phyloP scores from a whole-genome alignment of 2,888 invertebrate species.

The Agrotis clavis region DNA sequence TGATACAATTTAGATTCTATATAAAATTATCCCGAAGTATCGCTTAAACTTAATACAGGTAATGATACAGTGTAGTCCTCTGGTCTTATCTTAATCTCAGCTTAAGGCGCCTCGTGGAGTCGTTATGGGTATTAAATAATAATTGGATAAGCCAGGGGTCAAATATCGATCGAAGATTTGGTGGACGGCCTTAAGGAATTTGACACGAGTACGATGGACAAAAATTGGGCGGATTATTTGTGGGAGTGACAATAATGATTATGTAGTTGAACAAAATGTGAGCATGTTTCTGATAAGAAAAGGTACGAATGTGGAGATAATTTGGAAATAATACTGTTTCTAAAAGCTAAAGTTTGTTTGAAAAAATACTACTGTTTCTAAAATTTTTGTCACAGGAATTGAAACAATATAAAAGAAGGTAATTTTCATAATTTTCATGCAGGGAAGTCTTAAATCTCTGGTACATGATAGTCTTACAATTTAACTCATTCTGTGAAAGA shows the following conservation, averaged over 20 bases:
- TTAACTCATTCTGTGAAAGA: no score
- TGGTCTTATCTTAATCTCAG: slow-evolving; percentile 87
- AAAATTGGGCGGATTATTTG: slow-evolving; percentile 26
- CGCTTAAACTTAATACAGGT: slow-evolving; percentile 81
- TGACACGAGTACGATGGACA: slow-evolving; percentile 42
- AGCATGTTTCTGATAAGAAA: neutral
- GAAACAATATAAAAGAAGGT: no score
- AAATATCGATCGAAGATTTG: slow-evolving; percentile 80
- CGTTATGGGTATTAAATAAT: slow-evolving; percentile 87
- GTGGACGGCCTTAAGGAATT: slow-evolving; percentile 60
- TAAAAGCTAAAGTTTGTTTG: no score
- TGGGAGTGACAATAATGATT: slow-evolving; percentile 22
- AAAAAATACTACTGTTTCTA: no score
- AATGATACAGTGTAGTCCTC: slow-evolving; percentile 85
- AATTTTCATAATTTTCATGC: no score
- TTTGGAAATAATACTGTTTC: neutral
- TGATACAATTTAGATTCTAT: slow-evolving; percentile 88
- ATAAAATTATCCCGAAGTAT: slow-evolving; percentile 77
- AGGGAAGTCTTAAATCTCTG: no score
- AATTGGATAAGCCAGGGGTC: slow-evolving; percentile 88
- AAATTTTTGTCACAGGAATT: no score
- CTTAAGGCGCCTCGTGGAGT: slow-evolving; percentile 82
- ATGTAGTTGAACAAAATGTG: neutral
- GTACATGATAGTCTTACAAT: no score
- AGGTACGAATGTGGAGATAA: neutral